Conservation (phyloP, 2,888 invertebrate species). For the Aphrophora alni region DNA sequence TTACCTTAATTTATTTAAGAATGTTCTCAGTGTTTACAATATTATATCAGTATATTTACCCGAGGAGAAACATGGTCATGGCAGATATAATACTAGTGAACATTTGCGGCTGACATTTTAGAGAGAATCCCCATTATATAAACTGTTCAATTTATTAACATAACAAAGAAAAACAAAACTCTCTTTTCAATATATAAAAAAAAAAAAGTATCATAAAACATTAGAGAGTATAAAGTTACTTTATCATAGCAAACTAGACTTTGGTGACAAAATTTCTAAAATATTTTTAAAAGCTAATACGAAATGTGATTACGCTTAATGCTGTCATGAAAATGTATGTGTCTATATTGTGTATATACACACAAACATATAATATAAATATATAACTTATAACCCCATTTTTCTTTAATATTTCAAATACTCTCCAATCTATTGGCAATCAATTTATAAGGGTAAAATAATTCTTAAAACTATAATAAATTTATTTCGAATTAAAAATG, state of each 20-base stretch:
- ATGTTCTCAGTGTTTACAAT: constrained; percentile 25
- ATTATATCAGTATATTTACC: not conserved
- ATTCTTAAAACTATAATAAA: constrained; percentile 33
- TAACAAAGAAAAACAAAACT: not conserved
- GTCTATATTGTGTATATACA: not conserved
- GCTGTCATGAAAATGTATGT: not conserved
- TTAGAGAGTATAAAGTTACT: not conserved
- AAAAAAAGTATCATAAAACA: not conserved
- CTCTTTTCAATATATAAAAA: not conserved
- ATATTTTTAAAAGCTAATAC: not conserved
- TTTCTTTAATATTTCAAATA: not conserved
- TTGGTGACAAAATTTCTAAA: not conserved
- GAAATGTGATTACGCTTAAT: not conserved
- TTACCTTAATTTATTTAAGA: constrained; percentile 34
- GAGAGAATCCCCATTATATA: not conserved
- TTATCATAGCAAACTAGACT: not conserved
- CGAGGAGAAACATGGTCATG: not conserved
- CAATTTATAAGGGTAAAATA: not conserved
- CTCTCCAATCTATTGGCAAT: not conserved
- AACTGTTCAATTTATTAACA: not conserved
- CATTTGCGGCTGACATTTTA: not conserved
- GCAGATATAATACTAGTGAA: not conserved
- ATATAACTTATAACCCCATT: not conserved
- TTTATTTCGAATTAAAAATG: constrained; percentile 1
- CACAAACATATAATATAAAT: not conserved